Evolutionary conservation across 1,140 invertebrate genomes (phyloP), one percentile per base, ranked within the genome.

Genomic region (Helicoverpa zea): DNA sequence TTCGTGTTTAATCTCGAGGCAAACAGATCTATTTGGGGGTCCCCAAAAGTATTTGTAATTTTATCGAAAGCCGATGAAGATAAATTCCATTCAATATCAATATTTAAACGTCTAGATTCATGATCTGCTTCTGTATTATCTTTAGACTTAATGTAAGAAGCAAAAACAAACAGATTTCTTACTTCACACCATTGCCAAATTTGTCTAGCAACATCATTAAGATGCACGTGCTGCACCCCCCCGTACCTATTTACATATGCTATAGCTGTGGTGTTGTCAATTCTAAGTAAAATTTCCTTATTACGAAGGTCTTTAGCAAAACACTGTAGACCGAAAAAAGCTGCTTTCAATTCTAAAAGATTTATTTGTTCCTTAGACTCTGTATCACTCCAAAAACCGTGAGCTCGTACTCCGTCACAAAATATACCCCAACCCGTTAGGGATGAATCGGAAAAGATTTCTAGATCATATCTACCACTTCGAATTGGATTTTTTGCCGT

Each of bases 161-260:
- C 79, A 18, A 56, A 68, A 16, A 80, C 23, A 23, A 14, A 56
- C 13, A 80, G 2, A 35, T 75, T 47, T 4, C 58, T 56, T 30
- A n/a, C n/a, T 66, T 75, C 79, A 18, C 79, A 80, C 79, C 64
- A 79, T 14, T 72, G 29, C 77, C 77, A 72, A 14, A 79, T 79
- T 35, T 72, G 5, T 10, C 51, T 30, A 13, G 63, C 29, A n/a
- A 79, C 43, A 2, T 66, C 52, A 18, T 66, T 66, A 56, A 79
- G 23, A 43, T 68, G 61, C 11, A 9, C 10, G 12, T 23, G 68
- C 56, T 79, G 76, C 4, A 68, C 49, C 3, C 76, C 64, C 9
- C 76, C 76, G 23, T 66, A 54, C 11, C 30, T 66, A 79, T 79
- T 79, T 16, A 79, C 68, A 16, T 68, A 79, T n/a, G 51, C 29